Evolutionary conservation across 2,888 invertebrate species (phyloP), one percentile per base, ranked within the genome.

Genomic region (Lasioglossum zephyrum): DNA sequence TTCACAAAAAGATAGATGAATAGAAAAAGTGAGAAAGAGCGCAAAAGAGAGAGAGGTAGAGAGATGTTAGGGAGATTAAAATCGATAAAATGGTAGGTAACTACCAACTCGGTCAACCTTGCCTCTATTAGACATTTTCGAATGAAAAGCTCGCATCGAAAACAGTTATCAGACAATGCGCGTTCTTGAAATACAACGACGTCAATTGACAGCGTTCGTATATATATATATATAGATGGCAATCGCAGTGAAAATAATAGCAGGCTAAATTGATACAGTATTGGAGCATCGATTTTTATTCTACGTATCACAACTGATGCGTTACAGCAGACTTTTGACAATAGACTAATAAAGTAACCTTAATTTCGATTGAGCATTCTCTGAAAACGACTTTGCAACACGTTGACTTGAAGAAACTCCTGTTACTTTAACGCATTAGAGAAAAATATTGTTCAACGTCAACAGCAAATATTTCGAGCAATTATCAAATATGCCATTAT

Each of bases 51-150:
- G 41, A 78, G 76, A 57, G 36, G 31, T 0, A 60, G 31, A 31
- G 11, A 31, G 26, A 77, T 69, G 74, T 47, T 31, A 75, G 75
- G 44, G 57, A 76, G 78, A 85, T 86, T 78, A 76, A 86, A 85
- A 86, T 86, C 86, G 81, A 86, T 86, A 79, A 86, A 85, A 81
- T 57, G 73, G 77, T 76, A 70, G 39, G 66, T 47, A 74, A 85
- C 73, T 39, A 53, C 44, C 53, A 63, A 39, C 57, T 16, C 39
- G 44, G 39, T 53, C 44, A 49, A 49, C 70, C 66, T 69, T 69
- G n/a, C 36, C 69, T 74, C 31, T 84, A 60, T 22, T 57, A 16
- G 26, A 66, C 26, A n/a, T 80, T 79, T 85, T 73, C 13, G 73
- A 73, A 57, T 36, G 9, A 16, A 57, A 73, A 66, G 18, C 36